These are phyloP conservation scores for Thaleichthys pacificus DNA, from an alignment of 2,797 vertebrate genomes.

Conservation along the genomic window DNA sequence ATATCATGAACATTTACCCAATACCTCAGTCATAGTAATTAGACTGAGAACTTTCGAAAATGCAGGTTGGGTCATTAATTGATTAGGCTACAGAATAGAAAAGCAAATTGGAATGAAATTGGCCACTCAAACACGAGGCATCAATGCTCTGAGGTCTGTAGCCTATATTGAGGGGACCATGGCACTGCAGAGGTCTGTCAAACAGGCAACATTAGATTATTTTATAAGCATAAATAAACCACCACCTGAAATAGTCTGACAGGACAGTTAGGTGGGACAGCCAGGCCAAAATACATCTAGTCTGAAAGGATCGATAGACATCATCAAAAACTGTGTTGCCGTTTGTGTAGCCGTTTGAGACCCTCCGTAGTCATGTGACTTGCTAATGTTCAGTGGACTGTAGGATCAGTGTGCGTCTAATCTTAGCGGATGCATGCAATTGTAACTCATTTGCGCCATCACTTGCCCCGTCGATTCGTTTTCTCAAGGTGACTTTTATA, in stretches of 20 bases:
- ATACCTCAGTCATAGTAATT: not conserved
- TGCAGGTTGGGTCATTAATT: not conserved
- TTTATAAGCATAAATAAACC: conserved; percentile 3
- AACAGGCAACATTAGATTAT: not conserved
- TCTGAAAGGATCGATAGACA: not conserved
- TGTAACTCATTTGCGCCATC: conserved; percentile 64
- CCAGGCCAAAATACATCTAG: not conserved
- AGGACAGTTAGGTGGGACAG: not conserved
- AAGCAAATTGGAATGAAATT: conserved; percentile 23
- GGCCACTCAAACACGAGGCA: conserved; percentile 40
- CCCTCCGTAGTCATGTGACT: conserved; percentile 41
- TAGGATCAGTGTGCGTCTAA: conserved; percentile 28
- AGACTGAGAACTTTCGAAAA: not conserved
- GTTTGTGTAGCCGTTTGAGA: conserved; percentile 55
- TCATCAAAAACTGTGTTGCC: conserved; percentile 48
- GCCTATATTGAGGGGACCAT: conserved; percentile 39
- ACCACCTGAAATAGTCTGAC: conserved; percentile 19
- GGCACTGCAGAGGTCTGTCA: conserved; percentile 60
- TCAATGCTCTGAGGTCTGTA: conserved; percentile 34
- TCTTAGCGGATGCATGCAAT: conserved; percentile 45
- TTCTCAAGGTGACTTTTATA: conserved; percentile 77
- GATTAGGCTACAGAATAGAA: not conserved
- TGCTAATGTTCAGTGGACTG: conserved; percentile 27
- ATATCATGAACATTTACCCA: not conserved
- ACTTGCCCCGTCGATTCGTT: conserved; percentile 66